phyloP scores from a whole-genome alignment of 2,113 vertebrate species.

The Nannospalax galili region DNA sequence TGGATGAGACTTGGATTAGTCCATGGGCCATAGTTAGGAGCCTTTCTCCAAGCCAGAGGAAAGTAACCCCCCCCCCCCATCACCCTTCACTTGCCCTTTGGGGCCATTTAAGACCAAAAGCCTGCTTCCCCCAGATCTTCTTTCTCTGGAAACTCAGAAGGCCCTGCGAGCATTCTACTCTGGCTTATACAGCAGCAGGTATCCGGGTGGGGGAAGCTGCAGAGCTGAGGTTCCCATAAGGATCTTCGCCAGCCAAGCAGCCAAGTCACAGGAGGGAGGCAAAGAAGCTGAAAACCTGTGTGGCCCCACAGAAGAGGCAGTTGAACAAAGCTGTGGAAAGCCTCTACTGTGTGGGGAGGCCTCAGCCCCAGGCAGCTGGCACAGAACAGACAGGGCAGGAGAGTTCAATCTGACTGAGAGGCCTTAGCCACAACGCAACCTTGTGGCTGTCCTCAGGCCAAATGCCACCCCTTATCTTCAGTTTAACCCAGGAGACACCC shows the following conservation, averaged over 20 bases:
- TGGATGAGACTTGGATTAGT: not conserved
- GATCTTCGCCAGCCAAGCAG: not conserved
- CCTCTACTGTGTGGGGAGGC: fast-evolving
- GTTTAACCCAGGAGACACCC: not conserved
- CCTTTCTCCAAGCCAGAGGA: not conserved
- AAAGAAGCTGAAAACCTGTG: not conserved
- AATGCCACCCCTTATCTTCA: not conserved
- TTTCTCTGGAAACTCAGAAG: not conserved
- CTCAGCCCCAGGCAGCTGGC: not conserved
- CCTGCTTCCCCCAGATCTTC: not conserved
- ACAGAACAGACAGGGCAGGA: not conserved
- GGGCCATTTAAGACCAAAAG: not conserved
- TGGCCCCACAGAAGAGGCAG: not conserved
- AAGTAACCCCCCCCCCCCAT: no score
- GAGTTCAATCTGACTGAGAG: not conserved
- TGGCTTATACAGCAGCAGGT: not conserved
- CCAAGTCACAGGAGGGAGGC: not conserved
- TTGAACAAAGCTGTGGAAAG: not conserved
- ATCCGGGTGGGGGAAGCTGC: not conserved
- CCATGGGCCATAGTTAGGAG: not conserved
- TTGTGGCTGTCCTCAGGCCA: not conserved
- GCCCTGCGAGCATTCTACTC: not conserved
- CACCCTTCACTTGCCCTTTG: not conserved
- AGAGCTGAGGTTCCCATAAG: not conserved
- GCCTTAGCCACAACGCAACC: not conserved